Percentiles rank a stretch among this genome's conserved stretches.
Conservation (phyloP, 1,140 invertebrate genomes). For the Goniozus legneri region DNA sequence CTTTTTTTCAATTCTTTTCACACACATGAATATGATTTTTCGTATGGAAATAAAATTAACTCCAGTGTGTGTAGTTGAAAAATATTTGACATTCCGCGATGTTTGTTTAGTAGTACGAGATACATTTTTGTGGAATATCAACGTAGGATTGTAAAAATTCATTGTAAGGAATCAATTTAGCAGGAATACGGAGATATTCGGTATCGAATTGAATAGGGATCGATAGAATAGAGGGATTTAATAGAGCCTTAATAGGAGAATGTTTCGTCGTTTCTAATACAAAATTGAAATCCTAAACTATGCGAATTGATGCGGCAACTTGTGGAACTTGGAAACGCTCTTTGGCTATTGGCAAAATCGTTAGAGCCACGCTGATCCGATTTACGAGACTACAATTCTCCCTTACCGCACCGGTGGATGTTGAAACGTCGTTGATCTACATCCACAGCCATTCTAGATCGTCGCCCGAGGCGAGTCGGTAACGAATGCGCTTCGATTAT, state of each 20-base stretch:
- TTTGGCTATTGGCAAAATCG: constrained; percentile 30
- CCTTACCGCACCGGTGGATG: constrained; percentile 11
- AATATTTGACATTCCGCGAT: neutral
- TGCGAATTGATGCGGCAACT: constrained; percentile 22
- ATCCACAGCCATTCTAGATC: constrained; percentile 6
- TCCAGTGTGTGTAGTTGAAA: too few relatives aligned
- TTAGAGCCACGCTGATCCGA: constrained; percentile 28
- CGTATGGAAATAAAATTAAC: too few relatives aligned
- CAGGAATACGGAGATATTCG: too few relatives aligned
- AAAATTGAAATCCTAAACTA: constrained; percentile 24
- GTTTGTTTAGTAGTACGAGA: neutral
- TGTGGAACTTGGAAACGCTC: constrained; percentile 24
- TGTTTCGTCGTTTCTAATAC: constrained; percentile 9
- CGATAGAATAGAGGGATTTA: too few relatives aligned
- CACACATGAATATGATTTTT: too few relatives aligned
- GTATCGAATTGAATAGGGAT: too few relatives aligned
- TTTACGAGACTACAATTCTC: constrained; percentile 31
- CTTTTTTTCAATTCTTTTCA: neutral
- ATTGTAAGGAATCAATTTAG: neutral
- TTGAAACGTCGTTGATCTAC: constrained; percentile 11
- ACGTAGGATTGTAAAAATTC: neutral
- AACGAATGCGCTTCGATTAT: constrained; percentile 8
- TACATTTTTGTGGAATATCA: too few relatives aligned
- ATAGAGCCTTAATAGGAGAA: constrained; percentile 12
- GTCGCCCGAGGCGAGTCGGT: constrained; percentile 1